Base-by-base conservation (phyloP, 92 coral and sea anemone genomes). In the Parazoanthus atlanticus region DNA sequence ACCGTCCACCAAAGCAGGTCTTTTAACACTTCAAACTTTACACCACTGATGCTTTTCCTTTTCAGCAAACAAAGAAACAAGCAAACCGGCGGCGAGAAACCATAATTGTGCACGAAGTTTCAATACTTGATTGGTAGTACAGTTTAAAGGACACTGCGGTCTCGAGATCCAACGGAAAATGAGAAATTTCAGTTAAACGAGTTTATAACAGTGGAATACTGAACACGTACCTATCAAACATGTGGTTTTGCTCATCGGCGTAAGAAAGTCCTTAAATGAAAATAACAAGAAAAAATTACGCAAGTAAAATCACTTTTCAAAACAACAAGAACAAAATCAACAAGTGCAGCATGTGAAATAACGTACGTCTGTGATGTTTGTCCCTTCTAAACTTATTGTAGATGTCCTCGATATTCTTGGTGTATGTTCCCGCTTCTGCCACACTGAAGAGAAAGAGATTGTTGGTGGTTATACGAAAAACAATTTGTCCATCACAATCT, bases 191-290 rank as follows among this genome's bases (percentile, higher is more conserved):
- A 15, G 11, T 54, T 64, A 77, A 77, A 28, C 11, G 34, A 46
- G 47, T 43, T 43, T 43, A 43, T 8, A 43, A 8, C 47, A 43
- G 47, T 36, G 40, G 40, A 41, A n/a, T 80, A 46, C 29, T 15
- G 15, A 56, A 32, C 26, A 74, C 85, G 25, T 80, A 94, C 96
- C 92, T 93, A 86, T 96, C 98, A 91, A 90, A 94, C 29, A 36
- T 6, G 90, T 96, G 98, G 64, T 95, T 91, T 21, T 92, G 94
- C 74, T 93, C 95, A 33, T 94, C 95, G 2, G 92, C 86, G 43
- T 47, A 78, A 9, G 98, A 86, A 33, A 94, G 32, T 38, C 91
- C 98, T 95, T 49, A 32, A 80, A 28, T n/a, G 21, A 19, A 19
- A 74, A 74, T 0, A 13, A 25, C 76, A 54, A 52, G 30, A 41